Evolutionary conservation across 2,113 vertebrate genomes (phyloP).

Genomic region (Nerophis ophidion): DNA sequence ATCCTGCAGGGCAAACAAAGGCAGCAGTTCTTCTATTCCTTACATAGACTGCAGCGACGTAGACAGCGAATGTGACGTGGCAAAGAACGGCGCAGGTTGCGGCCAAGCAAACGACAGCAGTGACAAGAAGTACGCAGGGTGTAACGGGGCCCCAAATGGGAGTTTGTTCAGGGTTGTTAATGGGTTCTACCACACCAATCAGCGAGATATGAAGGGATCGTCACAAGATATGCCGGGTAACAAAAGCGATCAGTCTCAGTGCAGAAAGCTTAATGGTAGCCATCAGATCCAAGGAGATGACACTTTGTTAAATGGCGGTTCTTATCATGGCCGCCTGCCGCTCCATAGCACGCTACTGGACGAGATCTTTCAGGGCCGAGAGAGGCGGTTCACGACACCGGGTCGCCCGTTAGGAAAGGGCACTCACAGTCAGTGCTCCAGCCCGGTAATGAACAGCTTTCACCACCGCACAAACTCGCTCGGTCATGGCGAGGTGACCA

Average conservation of each 20-base stretch:
- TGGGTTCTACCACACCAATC: slow-evolving; percentile 72
- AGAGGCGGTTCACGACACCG: slow-evolving; percentile 60
- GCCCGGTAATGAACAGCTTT: slow-evolving; percentile 75
- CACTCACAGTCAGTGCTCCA: slow-evolving; percentile 78
- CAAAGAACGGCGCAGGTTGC: slow-evolving; percentile 35
- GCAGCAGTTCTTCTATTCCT: slow-evolving; percentile 91
- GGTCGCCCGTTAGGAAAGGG: slow-evolving; percentile 51
- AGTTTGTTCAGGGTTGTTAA: slow-evolving; percentile 55
- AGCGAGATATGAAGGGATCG: slow-evolving; percentile 35
- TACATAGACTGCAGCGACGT: slow-evolving; percentile 96
- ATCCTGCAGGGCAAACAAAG: slow-evolving; percentile 86
- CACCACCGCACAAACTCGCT: slow-evolving; percentile 75
- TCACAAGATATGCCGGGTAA: slow-evolving; percentile 50
- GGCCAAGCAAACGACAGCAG: slow-evolving; percentile 80
- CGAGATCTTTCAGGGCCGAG: slow-evolving; percentile 73
- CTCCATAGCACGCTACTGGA: slow-evolving; percentile 86
- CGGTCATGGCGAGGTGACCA: slow-evolving; percentile 71
- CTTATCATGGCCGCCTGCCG: slow-evolving; percentile 64
- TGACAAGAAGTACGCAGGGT: slow-evolving; percentile 71
- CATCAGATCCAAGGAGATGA: slow-evolving; percentile 75
- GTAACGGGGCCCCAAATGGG: slow-evolving; percentile 26
- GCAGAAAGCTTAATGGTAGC: slow-evolving; percentile 62
- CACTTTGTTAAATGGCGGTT: slow-evolving; percentile 49
- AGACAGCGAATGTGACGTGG: slow-evolving; percentile 90
- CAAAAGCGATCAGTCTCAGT: slow-evolving; percentile 68